Base-by-base conservation (phyloP, 2,797 vertebrate species). In the Melanotaenia trifasciata region DNA sequence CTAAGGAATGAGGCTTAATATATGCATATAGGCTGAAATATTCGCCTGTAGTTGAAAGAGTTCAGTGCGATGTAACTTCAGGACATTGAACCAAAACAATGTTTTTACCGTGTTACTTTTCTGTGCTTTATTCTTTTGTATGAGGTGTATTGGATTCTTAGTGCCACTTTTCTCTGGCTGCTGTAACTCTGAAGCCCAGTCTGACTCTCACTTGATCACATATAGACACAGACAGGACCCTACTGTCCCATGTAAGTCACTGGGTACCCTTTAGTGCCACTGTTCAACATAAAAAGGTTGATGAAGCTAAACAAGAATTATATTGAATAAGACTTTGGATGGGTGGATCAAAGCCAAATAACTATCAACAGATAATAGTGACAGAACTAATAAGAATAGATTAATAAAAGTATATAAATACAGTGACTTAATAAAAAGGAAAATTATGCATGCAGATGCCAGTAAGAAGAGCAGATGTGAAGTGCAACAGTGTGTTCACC, bases 1-100 rank as follows among this genome's bases (percentile, higher is more conserved):
- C 73, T 22, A 76, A 70, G 67, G 26, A 40, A 8, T 14, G 5
- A 70, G 43, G 32, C 20, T 20, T 35, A 59, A 58, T 51, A 54
- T 20, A 67, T 40, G 43, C 51, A 58, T 56, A 7, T 64, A 53
- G 8, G 36, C 32, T 61, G 20, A 33, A 6, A 26, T 57, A 1
- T n/a, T 28, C 26, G 26, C 3, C 3, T 36, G 14, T 24, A 2
- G 40, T 12, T 72, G 24, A 64, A 30, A 57, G 13, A 24, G 28
- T 14, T 45, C 5, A 7, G 12, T 72, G 5, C 11, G 24, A 58
- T 18, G 0, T 35, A 61, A 6, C 8, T 58, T n/a, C 20, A 22
- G 10, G 8, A 58, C n/a, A 47, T 47, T 47, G 7, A 45, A 47
- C 45, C 16, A 47, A 47, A 47, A 7, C 45, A n/a, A 20, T 47